Evolutionary conservation across 2,888 invertebrate genomes (phyloP), one percentile per base, ranked within the genome.

Genomic region (Hydrotaea cyrtoneurina): DNA sequence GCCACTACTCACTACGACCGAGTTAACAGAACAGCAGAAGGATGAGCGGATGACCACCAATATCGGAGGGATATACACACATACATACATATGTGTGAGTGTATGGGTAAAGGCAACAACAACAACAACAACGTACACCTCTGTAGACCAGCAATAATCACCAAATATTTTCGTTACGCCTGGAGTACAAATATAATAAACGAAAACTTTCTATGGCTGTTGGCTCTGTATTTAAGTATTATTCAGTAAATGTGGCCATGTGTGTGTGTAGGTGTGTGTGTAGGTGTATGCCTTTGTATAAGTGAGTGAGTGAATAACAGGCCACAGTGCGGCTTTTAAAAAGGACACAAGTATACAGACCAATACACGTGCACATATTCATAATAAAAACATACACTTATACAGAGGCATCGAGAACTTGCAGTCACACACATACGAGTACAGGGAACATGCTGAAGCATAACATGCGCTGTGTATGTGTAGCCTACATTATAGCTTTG

Each of bases 311-410:
- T 46, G 46, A 11, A 53, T 36, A 53, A 26, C 23, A 64, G n/a
- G 64, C 75, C 75, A 36, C 50, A 76, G 19, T 76, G 64, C 64
- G 75, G 75, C n/a, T 76, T 62, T 19, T 31, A 31, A 64, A 76
- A 31, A 64, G 31, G 10, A 39, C 39, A 31, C 7, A n/a, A n/a
- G n/a, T n/a, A n/a, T n/a, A n/a, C n/a, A n/a, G n/a, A n/a, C n/a
- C n/a, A n/a, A n/a, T n/a, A n/a, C n/a, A n/a, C n/a, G n/a, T n/a
- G n/a, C n/a, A n/a, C n/a, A n/a, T n/a, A n/a, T n/a, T n/a, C n/a
- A n/a, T n/a, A n/a, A n/a, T n/a, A n/a, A n/a, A n/a, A n/a, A n/a
- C n/a, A n/a, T n/a, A n/a, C n/a, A n/a, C n/a, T n/a, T n/a, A n/a
- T n/a, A n/a, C n/a, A n/a, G n/a, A n/a, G n/a, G n/a, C n/a, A n/a